Base-by-base conservation (phyloP, 2,888 invertebrate species). In the Lordiphosa fenestrarum region DNA sequence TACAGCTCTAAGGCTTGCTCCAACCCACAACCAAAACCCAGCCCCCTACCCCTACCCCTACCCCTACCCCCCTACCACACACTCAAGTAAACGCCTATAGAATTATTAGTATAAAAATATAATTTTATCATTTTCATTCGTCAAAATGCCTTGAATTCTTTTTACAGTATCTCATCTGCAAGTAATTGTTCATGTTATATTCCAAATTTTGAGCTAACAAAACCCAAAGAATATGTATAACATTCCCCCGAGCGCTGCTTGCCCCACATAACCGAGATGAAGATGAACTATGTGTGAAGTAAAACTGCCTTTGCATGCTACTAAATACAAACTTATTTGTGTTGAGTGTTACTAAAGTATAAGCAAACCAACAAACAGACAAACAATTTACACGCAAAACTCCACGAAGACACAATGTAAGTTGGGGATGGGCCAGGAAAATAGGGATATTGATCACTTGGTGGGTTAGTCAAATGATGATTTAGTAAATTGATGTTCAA, bases 221-320 rank as follows among this genome's bases (percentile, higher is more conserved):
- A 40, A 4, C 12, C 55, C 33, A 82, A 78, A 62, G 66, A 82
- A 71, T 69, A 58, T 53, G n/a, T 80, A 82, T 67, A 73, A 80
- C 73, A 70, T 70, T 80, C 80, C 83, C 83, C 70, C 46, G 54
- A 60, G 63, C 62, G 82, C 78, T 62, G 78, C 82, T 71, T 68
- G 53, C 61, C 35, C 48, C 33, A 60, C 6, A 53, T 42, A 13
- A 44, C 7, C n/a, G 10, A 39, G 38, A 13, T 46, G 23, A 30
- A 2, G 3, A 36, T 7, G 21, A 23, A 52, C 25, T 21, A 30
- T 10, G n/a, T 37, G 39, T 37, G 10, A 39, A 44, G 4, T 9
- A 42, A 47, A 35, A 50, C n/a, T 4, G 10, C 39, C 47, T 36
- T 53, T 49, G 46, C 51, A 50, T 69, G 61, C 50, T 38, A 46